Conservation (phyloP, 2,113 vertebrate species). For the Centropus unirufus region DNA sequence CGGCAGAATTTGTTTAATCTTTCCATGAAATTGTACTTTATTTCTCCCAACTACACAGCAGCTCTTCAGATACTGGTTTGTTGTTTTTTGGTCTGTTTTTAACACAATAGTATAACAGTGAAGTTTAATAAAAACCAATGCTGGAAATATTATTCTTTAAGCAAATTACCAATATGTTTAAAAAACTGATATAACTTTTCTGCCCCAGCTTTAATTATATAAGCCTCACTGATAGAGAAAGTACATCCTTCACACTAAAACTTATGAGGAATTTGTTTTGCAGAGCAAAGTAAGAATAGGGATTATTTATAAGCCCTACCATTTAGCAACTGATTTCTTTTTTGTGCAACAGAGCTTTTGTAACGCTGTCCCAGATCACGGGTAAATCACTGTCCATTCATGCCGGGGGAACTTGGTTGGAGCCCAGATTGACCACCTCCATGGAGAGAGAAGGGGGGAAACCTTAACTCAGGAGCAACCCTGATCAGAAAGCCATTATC, state of each 20-base stretch:
- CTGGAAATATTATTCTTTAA: not conserved
- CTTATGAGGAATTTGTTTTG: not conserved
- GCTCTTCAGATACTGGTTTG: not conserved
- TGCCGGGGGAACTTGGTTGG: not conserved
- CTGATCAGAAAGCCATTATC: not conserved
- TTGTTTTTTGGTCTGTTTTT: not conserved
- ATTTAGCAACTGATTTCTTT: not conserved
- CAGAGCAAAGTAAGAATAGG: not conserved
- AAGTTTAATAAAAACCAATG: not conserved
- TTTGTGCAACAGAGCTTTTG: not conserved
- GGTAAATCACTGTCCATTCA: not conserved
- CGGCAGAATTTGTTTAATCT: slow-evolving; percentile 50
- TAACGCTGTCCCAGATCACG: not conserved
- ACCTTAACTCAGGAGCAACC: not conserved
- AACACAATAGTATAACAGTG: not conserved
- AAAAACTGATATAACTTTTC: not conserved
- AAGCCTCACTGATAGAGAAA: not conserved
- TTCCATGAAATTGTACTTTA: slow-evolving; percentile 28
- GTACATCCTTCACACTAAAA: not conserved
- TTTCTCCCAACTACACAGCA: not conserved
- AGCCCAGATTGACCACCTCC: not conserved
- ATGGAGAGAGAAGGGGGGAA: not conserved
- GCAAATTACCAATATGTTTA: not conserved
- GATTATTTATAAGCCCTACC: not conserved
- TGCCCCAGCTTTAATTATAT: not conserved